These are phyloP conservation scores for Listronotus oregonensis DNA, from an alignment of 1,140 invertebrate species.

Conservation along the genomic window DNA sequence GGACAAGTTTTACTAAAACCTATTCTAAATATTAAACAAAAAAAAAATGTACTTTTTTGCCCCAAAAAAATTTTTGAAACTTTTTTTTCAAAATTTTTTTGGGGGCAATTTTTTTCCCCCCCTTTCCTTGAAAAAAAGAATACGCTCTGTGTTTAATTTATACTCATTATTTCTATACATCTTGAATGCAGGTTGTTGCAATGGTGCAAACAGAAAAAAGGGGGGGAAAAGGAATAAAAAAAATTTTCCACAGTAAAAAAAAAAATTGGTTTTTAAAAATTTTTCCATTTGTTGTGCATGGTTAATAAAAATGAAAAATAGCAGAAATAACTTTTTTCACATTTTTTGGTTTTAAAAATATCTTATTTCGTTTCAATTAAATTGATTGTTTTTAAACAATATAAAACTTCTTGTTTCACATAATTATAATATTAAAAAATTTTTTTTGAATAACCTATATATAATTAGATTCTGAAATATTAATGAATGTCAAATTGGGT, in stretches of 20 bases:
- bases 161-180: too few relatives aligned
- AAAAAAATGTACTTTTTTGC: too few relatives aligned
- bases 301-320: background rate
- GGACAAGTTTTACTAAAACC: too few relatives aligned
- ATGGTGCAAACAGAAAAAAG: too few relatives aligned
- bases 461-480: background rate
- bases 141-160: too few relatives aligned
- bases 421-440: background rate
- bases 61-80: too few relatives aligned
- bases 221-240: too few relatives aligned
- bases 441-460: background rate
- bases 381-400: constrained; percentile 9
- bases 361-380: background rate
- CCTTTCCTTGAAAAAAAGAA: too few relatives aligned
- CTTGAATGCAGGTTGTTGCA: too few relatives aligned
- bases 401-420: constrained; percentile 13
- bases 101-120: too few relatives aligned
- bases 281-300: background rate
- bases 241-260: constrained; percentile 4
- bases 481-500: background rate
- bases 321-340: background rate
- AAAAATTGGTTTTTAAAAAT: background rate
- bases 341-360: background rate
- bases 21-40: too few relatives aligned
- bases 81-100: too few relatives aligned